A percentile compares a stretch with the other conserved stretches of the same genome.
Conservation (phyloP, 2,797 vertebrate species). For the Erethizon dorsatum region DNA sequence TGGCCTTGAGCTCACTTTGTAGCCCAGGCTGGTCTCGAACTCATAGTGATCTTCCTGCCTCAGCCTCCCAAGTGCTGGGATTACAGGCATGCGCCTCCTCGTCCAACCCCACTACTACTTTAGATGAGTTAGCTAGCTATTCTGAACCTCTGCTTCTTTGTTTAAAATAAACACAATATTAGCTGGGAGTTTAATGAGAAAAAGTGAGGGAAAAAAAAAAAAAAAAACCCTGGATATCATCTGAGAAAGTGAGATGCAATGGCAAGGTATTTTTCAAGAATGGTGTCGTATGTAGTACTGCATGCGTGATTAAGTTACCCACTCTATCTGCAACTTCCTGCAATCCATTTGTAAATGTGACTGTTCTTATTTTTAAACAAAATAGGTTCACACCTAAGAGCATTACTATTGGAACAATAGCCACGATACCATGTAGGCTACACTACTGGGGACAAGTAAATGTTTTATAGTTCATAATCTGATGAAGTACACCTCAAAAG, state of each 20-base stretch:
- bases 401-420: background rate
- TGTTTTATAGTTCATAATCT: background rate
- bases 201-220: background rate
- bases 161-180: slow-evolving; percentile 38
- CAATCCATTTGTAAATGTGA: slow-evolving; percentile 33
- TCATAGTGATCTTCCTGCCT: background rate
- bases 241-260: slow-evolving; percentile 37
- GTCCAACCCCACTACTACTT: background rate
- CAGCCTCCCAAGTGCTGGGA: background rate
- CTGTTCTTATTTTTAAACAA: slow-evolving; percentile 50
- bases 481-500: slow-evolving; percentile 73
- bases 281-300: background rate
- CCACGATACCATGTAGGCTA: background rate
- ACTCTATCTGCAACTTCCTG: background rate
- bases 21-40: background rate
- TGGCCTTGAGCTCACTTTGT: background rate
- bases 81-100: background rate
- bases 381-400: slow-evolving; percentile 21
- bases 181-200: background rate
- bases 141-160: slow-evolving; percentile 58
- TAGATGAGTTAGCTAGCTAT: background rate
- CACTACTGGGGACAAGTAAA: slow-evolving; percentile 53
- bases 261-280: slow-evolving; percentile 16
- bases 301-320: background rate
- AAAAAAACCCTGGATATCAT: slow-evolving; percentile 2